Evolutionary conservation across 2,113 vertebrate genomes (phyloP).

Genomic region (Scalopus aquaticus): DNA sequence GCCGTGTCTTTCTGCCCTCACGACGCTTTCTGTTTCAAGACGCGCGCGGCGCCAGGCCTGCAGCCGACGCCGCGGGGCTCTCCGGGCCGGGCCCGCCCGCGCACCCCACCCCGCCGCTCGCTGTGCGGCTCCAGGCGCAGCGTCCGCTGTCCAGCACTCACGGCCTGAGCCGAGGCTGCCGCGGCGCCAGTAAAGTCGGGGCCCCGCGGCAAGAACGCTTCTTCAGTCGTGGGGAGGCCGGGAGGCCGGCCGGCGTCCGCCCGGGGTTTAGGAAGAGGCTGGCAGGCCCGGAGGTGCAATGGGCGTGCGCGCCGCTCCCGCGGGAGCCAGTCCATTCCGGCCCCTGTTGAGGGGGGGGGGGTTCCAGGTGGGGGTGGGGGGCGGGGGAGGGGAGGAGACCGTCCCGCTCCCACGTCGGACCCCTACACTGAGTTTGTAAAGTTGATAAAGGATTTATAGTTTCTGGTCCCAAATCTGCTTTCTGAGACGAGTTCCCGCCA

Average conservation of each 20-base stretch:
- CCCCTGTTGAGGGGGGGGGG: fast-evolving
- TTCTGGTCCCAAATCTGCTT: background rate
- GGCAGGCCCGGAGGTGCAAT: fast-evolving
- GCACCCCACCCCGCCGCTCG: background rate
- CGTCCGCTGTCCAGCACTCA: background rate
- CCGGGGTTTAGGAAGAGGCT: fast-evolving
- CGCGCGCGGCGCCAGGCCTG: fast-evolving
- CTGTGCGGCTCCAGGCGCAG: background rate
- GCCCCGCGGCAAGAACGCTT: fast-evolving
- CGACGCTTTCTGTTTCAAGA: fast-evolving
- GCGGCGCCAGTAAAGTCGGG: conserved; percentile 14
- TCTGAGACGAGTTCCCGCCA: too few species aligned
- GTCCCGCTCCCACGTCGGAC: fast-evolving
- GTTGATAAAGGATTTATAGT: fast-evolving
- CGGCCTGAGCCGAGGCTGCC: background rate
- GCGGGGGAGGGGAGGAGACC: background rate
- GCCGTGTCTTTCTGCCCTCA: fast-evolving
- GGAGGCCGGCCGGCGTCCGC: fast-evolving
- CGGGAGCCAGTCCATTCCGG: background rate
- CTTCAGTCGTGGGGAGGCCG: fast-evolving
- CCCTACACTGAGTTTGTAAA: fast-evolving
- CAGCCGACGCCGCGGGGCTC: background rate
- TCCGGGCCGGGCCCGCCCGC: background rate
- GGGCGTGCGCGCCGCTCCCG: background rate
- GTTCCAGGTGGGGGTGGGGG: too few species aligned